phyloP scores from a whole-genome alignment of 2,888 invertebrate species.

The Eristalis arbustorum region DNA sequence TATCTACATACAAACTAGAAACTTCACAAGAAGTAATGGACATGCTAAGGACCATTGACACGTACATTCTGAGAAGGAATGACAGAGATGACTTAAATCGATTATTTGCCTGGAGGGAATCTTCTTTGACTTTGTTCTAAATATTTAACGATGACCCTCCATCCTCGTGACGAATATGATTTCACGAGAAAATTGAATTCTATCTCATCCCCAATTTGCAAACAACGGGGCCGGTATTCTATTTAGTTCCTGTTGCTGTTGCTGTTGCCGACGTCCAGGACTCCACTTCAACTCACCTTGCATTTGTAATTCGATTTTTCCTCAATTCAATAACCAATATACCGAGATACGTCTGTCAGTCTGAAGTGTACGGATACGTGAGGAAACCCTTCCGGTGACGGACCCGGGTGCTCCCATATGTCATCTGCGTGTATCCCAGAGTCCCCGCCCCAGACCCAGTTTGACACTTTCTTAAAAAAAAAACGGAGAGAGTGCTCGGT shows the following conservation, averaged over 20 bases:
- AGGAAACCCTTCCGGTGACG: conserved; percentile 10
- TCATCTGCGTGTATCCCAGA: background rate
- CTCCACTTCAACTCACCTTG: background rate
- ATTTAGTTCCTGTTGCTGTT: too few relatives aligned
- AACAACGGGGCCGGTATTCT: background rate
- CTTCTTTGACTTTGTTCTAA: conserved; percentile 5
- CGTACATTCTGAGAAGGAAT: conserved; percentile 7
- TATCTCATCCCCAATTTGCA: background rate
- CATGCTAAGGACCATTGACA: conserved; percentile 53
- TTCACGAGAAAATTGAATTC: background rate
- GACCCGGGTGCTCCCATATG: background rate
- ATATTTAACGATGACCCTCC: conserved; percentile 36
- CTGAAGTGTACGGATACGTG: conserved; percentile 28
- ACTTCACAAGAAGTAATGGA: conserved; percentile 25
- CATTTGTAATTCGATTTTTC: conserved; percentile 55
- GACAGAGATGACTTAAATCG: background rate
- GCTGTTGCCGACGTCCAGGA: too few relatives aligned
- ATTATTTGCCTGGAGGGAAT: background rate
- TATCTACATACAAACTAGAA: background rate
- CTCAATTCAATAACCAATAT: conserved; percentile 61
- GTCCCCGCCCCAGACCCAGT: background rate
- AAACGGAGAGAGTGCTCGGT: background rate
- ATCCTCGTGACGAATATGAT: conserved; percentile 14
- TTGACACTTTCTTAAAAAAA: background rate
- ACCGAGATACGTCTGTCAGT: conserved; percentile 21